Conservation (phyloP, 2,797 vertebrate genomes). For the Leptoclinus maculatus region DNA sequence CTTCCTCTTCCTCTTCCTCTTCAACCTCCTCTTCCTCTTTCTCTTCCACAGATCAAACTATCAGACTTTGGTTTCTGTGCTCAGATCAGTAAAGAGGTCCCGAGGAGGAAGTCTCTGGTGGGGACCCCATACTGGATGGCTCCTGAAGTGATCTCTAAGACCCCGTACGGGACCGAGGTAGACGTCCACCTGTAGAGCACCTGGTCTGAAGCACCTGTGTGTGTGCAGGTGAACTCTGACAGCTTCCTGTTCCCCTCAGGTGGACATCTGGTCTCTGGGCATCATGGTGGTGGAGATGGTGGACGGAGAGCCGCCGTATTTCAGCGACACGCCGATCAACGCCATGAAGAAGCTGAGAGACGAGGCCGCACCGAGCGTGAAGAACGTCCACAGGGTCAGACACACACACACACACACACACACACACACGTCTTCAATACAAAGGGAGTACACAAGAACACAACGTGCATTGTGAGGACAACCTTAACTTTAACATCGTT, state of each 20-base stretch:
- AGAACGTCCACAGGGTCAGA: constrained; percentile 89
- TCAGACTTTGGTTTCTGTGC: constrained; percentile 99
- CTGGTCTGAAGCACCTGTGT: neutral
- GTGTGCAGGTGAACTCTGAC: neutral
- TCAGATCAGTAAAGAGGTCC: constrained; percentile 95
- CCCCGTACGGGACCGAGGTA: constrained; percentile 94
- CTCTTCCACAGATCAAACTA: constrained; percentile 89
- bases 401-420: neutral
- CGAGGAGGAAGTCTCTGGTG: constrained; percentile 94
- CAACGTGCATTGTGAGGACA: neutral
- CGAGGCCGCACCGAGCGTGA: constrained; percentile 88
- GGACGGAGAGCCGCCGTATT: constrained; percentile 96
- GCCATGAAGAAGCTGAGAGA: constrained; percentile 96
- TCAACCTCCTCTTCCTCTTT: no score
- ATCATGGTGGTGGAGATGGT: constrained; percentile 99
- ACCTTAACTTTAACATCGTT: no score
- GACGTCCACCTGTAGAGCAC: neutral
- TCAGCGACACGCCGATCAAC: constrained; percentile 92
- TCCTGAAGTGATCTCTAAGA: constrained; percentile 92
- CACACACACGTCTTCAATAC: neutral
- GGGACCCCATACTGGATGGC: constrained; percentile 97
- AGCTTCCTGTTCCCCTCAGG: constrained; percentile 74
- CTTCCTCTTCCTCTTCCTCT: no score
- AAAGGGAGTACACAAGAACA: neutral
- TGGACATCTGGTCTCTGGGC: constrained; percentile 96